A percentile compares a stretch with the other conserved stretches of the same genome.
These are phyloP conservation scores for Yponomeuta malinellus DNA, from an alignment of 2,888 invertebrate species.

Conservation along the genomic window DNA sequence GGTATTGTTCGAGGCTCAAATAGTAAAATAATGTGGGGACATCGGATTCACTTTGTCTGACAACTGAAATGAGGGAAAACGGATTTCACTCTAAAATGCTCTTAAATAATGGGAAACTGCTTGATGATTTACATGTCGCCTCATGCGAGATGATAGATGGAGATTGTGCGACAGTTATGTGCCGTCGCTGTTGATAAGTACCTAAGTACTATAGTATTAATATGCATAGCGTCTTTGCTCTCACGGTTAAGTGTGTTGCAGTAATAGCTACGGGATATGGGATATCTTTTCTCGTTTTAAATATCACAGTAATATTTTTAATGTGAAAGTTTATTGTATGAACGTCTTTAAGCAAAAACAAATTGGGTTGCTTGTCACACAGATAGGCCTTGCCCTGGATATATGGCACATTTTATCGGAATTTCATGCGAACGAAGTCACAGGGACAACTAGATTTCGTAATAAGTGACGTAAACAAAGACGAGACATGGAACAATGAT, in stretches of 20 bases:
- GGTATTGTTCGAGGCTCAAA: not conserved
- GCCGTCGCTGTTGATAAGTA: not conserved
- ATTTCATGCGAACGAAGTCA: too few species aligned
- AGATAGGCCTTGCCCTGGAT: too few species aligned
- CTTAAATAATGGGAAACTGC: constrained; percentile 5
- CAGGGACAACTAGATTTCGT: too few species aligned
- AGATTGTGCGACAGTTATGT: not conserved
- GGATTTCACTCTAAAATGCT: not conserved
- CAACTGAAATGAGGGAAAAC: constrained; percentile 1
- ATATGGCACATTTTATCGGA: too few species aligned
- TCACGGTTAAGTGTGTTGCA: not conserved
- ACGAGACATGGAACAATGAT: too few species aligned
- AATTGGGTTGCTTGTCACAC: too few species aligned
- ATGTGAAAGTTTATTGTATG: too few species aligned
- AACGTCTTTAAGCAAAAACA: too few species aligned
- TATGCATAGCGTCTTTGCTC: not conserved
- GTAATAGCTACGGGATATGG: not conserved
- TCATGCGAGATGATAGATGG: not conserved
- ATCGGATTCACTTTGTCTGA: constrained; percentile 4
- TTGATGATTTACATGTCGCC: not conserved
- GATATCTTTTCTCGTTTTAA: too few species aligned
- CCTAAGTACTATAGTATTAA: too few species aligned
- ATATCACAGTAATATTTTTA: too few species aligned
- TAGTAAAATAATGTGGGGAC: not conserved
- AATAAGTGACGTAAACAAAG: too few species aligned